Evolutionary conservation across 2,888 invertebrate species (phyloP).

Genomic region (Stenurella melanura): DNA sequence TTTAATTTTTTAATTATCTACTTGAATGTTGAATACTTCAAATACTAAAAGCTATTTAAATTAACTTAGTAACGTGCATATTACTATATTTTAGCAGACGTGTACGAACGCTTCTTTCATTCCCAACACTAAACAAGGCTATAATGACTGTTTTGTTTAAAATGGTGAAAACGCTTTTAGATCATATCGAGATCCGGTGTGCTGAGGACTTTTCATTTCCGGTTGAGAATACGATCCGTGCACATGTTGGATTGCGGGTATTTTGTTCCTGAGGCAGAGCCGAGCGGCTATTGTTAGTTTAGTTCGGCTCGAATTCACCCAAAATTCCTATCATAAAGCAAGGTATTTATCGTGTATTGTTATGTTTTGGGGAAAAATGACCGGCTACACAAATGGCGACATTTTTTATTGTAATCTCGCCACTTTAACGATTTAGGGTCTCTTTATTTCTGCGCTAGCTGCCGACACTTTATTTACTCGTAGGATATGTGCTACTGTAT

Average conservation of each 20-base stretch:
- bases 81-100: too few species aligned
- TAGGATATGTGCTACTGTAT: conserved; percentile 53
- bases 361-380: conserved; percentile 62
- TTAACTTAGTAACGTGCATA: too few species aligned
- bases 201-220: conserved; percentile 66
- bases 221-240: conserved; percentile 61
- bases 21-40: too few species aligned
- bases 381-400: conserved; percentile 58
- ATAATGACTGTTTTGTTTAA: conserved; percentile 37
- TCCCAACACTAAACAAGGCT: conserved; percentile 1
- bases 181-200: conserved; percentile 61
- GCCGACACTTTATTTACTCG: conserved; percentile 48
- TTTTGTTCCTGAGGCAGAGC: conserved; percentile 57
- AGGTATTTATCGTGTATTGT: conserved; percentile 66
- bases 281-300: conserved; percentile 57
- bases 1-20: too few species aligned
- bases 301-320: conserved; percentile 62
- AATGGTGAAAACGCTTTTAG: conserved; percentile 50
- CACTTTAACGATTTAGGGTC: conserved; percentile 50
- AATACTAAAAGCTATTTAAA: too few species aligned
- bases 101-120: background rate
- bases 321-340: conserved; percentile 62
- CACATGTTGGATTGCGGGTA: conserved; percentile 62
- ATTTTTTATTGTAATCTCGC: conserved; percentile 65
- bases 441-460: conserved; percentile 45